Evolutionary conservation across 2,797 vertebrate genomes (phyloP).

Genomic region (Phataginus tricuspis): DNA sequence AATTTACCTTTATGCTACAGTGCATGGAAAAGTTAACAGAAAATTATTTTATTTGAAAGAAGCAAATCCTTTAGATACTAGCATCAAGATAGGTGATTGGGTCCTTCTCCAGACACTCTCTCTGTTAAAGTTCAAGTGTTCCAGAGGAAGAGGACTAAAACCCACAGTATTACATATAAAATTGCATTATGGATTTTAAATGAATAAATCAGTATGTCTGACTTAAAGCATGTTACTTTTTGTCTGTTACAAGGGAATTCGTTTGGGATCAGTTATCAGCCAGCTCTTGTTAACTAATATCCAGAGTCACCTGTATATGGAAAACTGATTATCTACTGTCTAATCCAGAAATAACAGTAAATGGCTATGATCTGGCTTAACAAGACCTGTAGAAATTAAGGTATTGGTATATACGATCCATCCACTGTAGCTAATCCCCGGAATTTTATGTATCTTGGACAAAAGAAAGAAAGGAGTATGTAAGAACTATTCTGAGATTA

Average conservation of each 20-base stretch:
- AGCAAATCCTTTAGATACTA: not conserved
- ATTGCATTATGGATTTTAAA: not conserved
- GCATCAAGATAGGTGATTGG: not conserved
- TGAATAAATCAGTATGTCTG: not conserved
- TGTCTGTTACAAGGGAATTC: conserved; percentile 13
- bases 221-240: conserved; percentile 3
- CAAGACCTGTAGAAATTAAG: conserved; percentile 48
- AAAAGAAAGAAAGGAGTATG: not conserved
- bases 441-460: conserved; percentile 37
- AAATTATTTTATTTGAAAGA: conserved; percentile 17
- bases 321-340: not conserved
- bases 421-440: not conserved
- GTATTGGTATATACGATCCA: not conserved
- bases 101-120: not conserved
- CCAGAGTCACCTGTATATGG: not conserved
- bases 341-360: conserved; percentile 30
- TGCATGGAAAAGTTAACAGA: conserved; percentile 6
- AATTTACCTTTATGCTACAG: not conserved
- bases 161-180: conserved; percentile 35
- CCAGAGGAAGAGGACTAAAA: not conserved
- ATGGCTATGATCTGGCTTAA: not conserved
- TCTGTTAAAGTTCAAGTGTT: conserved; percentile 17
- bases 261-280: not conserved
- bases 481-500: conserved; percentile 57
- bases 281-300: conserved; percentile 34